Base-by-base conservation (phyloP, 2,797 vertebrate species). In the Hoplostethus atlanticus region DNA sequence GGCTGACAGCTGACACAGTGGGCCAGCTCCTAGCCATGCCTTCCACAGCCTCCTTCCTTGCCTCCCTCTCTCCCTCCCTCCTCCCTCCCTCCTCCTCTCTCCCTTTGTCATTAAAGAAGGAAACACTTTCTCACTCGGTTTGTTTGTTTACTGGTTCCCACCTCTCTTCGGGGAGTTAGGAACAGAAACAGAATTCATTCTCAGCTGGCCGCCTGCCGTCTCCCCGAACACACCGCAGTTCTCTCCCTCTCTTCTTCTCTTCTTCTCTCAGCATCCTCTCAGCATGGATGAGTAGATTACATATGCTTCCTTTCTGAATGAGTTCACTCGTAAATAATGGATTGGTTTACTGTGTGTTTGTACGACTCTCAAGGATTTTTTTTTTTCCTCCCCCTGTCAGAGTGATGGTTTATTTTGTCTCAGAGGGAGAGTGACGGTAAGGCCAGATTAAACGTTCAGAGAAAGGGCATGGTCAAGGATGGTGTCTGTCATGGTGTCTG, bases 61-160 rank as follows among this genome's bases (percentile, higher is more conserved):
- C 64, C 53, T 62, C 56, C 17, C 40, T 62, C 16, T 21, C 10
- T 71, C 16, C n/a, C 30, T 76, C 71, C 52, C 74, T 84, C 76
- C 72, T 82, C 34, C 34, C 63, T 76, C 8, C 30, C 77, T 77
- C 84, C n/a, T n/a, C 81, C 76, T 76, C 83, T 80, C 84, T 90
- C 64, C 84, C 71, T 91, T 91, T 91, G 85, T 92, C 93, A 91
- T 92, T 90, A 89, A 89, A 90, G 85, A 84, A 87, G 79, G 85
- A 90, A 90, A 86, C 87, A 77, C 82, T 89, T 91, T 90, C 87
- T 90, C 89, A 86, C 82, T 87, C 47, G 17, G 81, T 85, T 86
- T 90, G 90, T 92, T 91, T 94, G 93, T 94, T 94, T 94, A 92
- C 91, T 93, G 91, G 91, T 93, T 93, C 91, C 91, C 89, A 94